A percentile compares a stretch with the other conserved stretches of the same genome.
Evolutionary conservation across 1,140 invertebrate genomes (phyloP).

Genomic region (Saccostrea glomerata): DNA sequence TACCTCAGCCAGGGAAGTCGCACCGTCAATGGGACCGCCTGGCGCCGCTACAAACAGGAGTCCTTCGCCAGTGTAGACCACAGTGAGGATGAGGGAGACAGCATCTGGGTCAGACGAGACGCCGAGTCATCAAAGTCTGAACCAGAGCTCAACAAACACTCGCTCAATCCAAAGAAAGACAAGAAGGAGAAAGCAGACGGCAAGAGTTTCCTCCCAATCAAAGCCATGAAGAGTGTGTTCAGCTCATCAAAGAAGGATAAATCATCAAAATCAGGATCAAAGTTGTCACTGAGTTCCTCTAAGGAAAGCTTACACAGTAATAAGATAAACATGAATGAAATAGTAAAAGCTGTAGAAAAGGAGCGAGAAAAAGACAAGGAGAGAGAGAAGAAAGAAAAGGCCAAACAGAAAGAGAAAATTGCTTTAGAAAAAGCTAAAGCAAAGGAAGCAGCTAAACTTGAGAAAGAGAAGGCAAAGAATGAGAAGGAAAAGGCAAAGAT

Average conservation of each 20-base stretch:
- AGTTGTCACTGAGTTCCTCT: conserved; percentile 58
- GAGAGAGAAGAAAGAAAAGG: conserved; percentile 45
- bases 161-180: conserved; percentile 44
- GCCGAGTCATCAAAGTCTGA: conserved; percentile 52
- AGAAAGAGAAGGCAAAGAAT: conserved; percentile 36
- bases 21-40: conserved; percentile 16
- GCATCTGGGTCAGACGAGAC: conserved; percentile 53
- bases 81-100: conserved; percentile 56
- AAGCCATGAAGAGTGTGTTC: conserved; percentile 57
- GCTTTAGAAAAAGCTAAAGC: conserved; percentile 48
- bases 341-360: conserved; percentile 46
- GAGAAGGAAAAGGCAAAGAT: conserved; percentile 36
- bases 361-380: conserved; percentile 50
- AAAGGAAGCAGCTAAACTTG: conserved; percentile 13
- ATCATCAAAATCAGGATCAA: conserved; percentile 55
- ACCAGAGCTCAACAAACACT: conserved; percentile 54
- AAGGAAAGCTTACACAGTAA: conserved; percentile 52
- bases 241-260: conserved; percentile 50
- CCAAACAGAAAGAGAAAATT: conserved; percentile 29
- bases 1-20: conserved; percentile 49
- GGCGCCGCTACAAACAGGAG: conserved; percentile 52
- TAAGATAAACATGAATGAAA: conserved; percentile 46
- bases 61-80: conserved; percentile 48
- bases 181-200: conserved; percentile 45
- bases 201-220: conserved; percentile 56